A percentile compares a stretch with the other conserved stretches of the same genome.
phyloP scores from a whole-genome alignment of 2,113 vertebrate species.

The Burhinus bistriatus region DNA sequence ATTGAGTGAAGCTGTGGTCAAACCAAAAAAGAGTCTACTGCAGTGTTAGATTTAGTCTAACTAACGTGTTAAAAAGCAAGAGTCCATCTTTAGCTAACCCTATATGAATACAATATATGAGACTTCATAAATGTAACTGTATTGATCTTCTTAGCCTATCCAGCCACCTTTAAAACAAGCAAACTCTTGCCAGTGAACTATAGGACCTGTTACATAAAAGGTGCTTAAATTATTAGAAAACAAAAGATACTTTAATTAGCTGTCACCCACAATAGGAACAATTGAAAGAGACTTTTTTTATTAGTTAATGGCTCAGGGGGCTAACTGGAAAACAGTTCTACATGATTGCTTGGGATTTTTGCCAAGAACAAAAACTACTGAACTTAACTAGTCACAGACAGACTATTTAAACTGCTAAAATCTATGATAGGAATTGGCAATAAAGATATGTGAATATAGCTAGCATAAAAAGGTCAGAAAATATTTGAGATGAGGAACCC shows the following conservation, averaged over 20 bases:
- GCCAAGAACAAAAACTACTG: too few species aligned
- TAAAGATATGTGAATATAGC: too few species aligned
- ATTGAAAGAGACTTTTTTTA: too few species aligned
- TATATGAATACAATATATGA: neutral
- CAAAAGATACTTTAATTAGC: neutral
- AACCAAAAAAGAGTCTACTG: neutral
- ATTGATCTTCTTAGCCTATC: neutral
- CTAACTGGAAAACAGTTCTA: neutral
- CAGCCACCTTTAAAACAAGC: neutral
- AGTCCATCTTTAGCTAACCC: neutral
- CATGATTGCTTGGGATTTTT: too few species aligned
- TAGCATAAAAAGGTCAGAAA: too few species aligned
- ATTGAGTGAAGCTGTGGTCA: neutral
- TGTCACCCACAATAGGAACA: too few species aligned
- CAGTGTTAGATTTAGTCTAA: neutral
- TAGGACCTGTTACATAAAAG: neutral
- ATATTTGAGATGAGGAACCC: too few species aligned
- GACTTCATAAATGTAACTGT: neutral
- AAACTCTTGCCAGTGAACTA: neutral
- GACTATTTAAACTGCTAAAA: too few species aligned
- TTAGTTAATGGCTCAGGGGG: too few species aligned
- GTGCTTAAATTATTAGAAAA: neutral
- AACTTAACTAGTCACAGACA: too few species aligned
- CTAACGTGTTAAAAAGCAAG: neutral
- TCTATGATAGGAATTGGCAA: too few species aligned